Conservation (phyloP, 2,113 vertebrate genomes). For the Limanda limanda region DNA sequence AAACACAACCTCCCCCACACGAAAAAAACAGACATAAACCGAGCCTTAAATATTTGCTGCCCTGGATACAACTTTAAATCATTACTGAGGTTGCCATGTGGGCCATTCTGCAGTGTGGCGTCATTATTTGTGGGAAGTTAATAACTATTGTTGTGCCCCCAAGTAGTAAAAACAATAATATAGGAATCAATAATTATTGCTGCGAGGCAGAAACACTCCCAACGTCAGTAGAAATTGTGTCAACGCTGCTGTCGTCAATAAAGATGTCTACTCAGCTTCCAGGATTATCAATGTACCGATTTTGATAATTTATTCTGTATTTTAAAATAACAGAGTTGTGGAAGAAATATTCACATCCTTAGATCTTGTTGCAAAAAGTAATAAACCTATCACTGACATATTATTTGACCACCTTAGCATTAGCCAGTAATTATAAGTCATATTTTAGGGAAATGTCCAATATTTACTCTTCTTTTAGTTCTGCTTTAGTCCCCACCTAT, state of each 20-base stretch:
- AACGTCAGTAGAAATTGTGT: conserved; percentile 35
- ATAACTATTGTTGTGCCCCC: conserved; percentile 49
- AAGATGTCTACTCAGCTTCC: conserved; percentile 14
- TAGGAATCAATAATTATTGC: conserved; percentile 56
- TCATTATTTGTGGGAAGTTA: conserved; percentile 50
- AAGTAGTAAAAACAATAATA: conserved; percentile 26
- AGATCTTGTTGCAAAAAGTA: not conserved
- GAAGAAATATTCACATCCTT: not conserved
- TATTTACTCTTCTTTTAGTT: too few relatives aligned
- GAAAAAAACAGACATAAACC: conserved; percentile 68
- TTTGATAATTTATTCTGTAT: not conserved
- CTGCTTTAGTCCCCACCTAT: too few relatives aligned
- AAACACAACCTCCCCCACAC: conserved; percentile 49
- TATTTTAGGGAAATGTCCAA: too few relatives aligned
- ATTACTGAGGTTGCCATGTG: conserved; percentile 53
- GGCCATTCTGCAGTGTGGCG: conserved; percentile 8
- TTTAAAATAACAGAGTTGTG: too few relatives aligned
- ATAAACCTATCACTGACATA: not conserved
- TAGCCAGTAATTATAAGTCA: too few relatives aligned
- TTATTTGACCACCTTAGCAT: too few relatives aligned
- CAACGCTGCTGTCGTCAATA: conserved; percentile 11
- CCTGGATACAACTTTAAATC: conserved; percentile 68
- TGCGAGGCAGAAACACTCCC: conserved; percentile 30
- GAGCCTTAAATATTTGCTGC: conserved; percentile 68
- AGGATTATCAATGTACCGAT: not conserved